These are phyloP conservation scores for Eulemur macaco DNA, from an alignment of 2,113 vertebrate species.

Conservation along the genomic window DNA sequence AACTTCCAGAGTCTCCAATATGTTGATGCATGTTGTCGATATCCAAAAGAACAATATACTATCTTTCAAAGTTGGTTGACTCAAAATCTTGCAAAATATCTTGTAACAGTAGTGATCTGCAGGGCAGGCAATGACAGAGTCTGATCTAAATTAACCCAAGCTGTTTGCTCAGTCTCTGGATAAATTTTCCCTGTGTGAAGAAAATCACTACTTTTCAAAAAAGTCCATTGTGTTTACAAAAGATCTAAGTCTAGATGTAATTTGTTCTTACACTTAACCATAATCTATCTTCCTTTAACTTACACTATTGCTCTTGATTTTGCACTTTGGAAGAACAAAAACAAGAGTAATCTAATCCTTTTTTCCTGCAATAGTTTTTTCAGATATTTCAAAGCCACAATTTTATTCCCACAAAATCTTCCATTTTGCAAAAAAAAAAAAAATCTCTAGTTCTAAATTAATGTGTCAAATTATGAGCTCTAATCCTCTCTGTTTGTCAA, in stretches of 20 bases:
- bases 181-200: background rate
- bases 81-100: background rate
- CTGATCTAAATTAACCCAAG: background rate
- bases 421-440: background rate
- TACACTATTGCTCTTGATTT: background rate
- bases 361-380: background rate
- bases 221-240: background rate
- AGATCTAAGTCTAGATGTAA: background rate
- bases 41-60: background rate
- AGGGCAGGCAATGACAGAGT: background rate
- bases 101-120: background rate
- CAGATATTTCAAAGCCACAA: background rate
- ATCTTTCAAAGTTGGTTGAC: background rate
- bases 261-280: background rate
- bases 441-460: background rate
- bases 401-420: background rate
- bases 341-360: background rate
- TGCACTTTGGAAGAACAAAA: background rate
- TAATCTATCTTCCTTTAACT: background rate
- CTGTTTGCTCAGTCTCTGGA: background rate
- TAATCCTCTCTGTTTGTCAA: background rate
- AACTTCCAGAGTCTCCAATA: background rate
- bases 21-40: background rate
- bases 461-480: background rate
- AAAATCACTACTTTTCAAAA: conserved; percentile 23